Base-by-base conservation (phyloP, 2,797 vertebrate genomes). In the Tolypeutes matacus region DNA sequence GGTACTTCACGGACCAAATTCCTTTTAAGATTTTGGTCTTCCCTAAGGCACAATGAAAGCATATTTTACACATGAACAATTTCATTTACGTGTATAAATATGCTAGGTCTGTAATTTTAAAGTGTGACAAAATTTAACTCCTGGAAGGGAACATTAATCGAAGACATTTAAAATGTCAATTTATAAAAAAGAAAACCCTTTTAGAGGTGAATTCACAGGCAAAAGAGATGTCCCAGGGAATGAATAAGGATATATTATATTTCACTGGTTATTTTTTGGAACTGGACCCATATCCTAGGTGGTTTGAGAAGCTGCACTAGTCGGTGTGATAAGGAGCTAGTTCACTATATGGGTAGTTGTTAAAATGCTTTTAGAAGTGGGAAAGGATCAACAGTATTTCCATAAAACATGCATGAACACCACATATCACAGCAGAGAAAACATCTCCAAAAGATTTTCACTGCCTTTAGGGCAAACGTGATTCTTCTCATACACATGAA, bases 121-220 rank as follows among this genome's bases (percentile, higher is more conserved):
- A 94, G 78, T 60, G 58, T n/a, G 29, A 86, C 60, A 82, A 83
- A 93, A 88, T 76, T 81, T 31, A 85, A 86, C 42, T 42, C 62
- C 27, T 72, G 21, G 6, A n/a, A 82, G 62, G 72, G 27, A 81
- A 93, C 21, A 36, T 42, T n/a, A 58, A 58, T 21, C 62, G 42
- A 75, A 78, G 84, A 53, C 14, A 64, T 91, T 73, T 82, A 46
- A 86, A 39, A 46, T 36, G 51, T 69, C 53, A 70, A 62, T 27
- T 86, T 92, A 60, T 25, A 3, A 75, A 34, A 87, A 83, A 58
- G 95, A 67, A 93, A 75, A 76, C 25, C 14, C 46, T 73, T 34
- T 31, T 39, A 36, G 39, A 85, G 10, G 51, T 58, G 46, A 69
- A 7, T n/a, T 51, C 49, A 29, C 51, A 77, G 49, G 84, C 18